These are phyloP conservation scores for Artibeus lituratus DNA, from an alignment of 2,797 vertebrate genomes.

Conservation along the genomic window DNA sequence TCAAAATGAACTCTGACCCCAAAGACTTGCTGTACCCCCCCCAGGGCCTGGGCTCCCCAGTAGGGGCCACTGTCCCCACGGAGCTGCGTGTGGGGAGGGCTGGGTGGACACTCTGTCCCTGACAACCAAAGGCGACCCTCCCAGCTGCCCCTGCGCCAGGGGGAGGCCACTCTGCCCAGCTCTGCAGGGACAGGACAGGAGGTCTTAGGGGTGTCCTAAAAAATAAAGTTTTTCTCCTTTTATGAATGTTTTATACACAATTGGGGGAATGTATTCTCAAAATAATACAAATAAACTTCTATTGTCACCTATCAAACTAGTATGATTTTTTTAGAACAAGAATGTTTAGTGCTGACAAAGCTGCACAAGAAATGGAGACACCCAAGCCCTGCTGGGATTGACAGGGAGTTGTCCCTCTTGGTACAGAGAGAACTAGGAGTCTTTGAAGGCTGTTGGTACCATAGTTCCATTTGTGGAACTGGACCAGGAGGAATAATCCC, in stretches of 20 bases:
- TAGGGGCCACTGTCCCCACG: background rate
- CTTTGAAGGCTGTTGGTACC: background rate
- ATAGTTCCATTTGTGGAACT: background rate
- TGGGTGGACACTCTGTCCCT: background rate
- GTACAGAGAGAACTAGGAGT: background rate
- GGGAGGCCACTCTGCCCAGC: too few relatives aligned
- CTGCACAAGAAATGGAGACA: background rate
- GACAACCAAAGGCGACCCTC: background rate
- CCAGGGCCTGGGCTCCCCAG: background rate
- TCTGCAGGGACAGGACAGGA: background rate
- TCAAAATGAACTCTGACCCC: background rate
- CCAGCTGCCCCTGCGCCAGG: background rate
- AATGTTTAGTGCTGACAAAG: background rate
- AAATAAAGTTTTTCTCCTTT: background rate
- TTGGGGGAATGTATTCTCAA: background rate
- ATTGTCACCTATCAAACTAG: background rate
- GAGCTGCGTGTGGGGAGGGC: background rate
- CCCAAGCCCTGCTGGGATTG: fast-evolving
- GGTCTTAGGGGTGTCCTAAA: background rate
- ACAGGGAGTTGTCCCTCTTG: background rate
- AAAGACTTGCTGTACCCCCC: background rate
- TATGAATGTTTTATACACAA: background rate
- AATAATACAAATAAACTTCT: background rate
- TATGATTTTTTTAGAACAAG: background rate
- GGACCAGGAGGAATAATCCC: background rate